phyloP scores from a whole-genome alignment of 2,888 invertebrate species.

The Eupithecia vulgata region DNA sequence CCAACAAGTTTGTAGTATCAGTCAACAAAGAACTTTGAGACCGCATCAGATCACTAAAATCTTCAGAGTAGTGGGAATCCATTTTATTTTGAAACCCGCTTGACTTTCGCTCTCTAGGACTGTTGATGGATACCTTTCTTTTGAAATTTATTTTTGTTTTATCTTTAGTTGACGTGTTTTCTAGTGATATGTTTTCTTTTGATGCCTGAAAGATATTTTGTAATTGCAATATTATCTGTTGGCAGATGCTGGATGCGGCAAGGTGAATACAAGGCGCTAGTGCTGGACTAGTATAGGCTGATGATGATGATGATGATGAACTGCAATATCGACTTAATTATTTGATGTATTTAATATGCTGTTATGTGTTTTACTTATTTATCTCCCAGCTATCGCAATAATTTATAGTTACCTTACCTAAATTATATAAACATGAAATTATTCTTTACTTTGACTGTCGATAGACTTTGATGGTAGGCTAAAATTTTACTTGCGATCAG shows the following conservation, averaged over 20 bases:
- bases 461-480: background rate
- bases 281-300: too few species aligned
- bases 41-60: conserved; percentile 44
- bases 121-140: conserved; percentile 32
- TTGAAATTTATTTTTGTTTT: conserved; percentile 66
- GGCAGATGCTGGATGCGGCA: too few species aligned
- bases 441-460: background rate
- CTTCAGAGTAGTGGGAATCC: conserved; percentile 50
- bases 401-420: background rate
- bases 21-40: background rate
- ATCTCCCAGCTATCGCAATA: background rate
- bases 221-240: too few species aligned
- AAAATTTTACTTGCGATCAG: background rate
- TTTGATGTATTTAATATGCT: background rate
- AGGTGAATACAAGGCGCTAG: too few species aligned
- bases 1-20: conserved; percentile 50
- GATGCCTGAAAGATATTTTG: conserved; percentile 32
- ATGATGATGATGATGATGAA: too few species aligned
- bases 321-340: background rate
- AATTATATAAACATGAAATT: background rate
- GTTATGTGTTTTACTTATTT: background rate
- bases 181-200: conserved; percentile 42
- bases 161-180: conserved; percentile 35
- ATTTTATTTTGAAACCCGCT: background rate
- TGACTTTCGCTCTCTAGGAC: background rate